phyloP scores from a whole-genome alignment of 2,888 invertebrate genomes.

The Ligdia adustata region DNA sequence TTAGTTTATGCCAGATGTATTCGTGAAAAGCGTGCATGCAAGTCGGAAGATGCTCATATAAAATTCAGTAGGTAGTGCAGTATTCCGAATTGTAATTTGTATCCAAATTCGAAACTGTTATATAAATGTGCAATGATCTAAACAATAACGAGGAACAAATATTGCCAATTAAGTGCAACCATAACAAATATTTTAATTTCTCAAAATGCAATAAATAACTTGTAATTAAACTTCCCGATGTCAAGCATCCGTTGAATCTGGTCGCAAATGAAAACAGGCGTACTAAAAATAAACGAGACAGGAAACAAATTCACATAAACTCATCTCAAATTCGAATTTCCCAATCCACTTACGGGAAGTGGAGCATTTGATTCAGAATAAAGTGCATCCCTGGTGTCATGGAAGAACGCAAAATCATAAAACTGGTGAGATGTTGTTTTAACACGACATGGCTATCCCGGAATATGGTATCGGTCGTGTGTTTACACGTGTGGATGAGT shows the following conservation, averaged over 20 bases:
- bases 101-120: no score
- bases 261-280: no score
- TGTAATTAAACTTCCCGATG: no score
- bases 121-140: no score
- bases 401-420: constrained; percentile 25
- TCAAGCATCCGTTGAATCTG: no score
- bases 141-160: no score
- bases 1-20: not conserved
- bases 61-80: not conserved
- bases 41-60: constrained; percentile 5
- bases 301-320: constrained; percentile 12
- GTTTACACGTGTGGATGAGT: constrained; percentile 72
- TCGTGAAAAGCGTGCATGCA: no score
- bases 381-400: constrained; percentile 21
- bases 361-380: constrained; percentile 15
- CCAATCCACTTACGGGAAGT: constrained; percentile 14
- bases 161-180: no score
- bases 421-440: constrained; percentile 14
- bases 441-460: constrained; percentile 32
- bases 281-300: constrained; percentile 2
- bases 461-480: constrained; percentile 50
- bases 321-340: constrained; percentile 11
- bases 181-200: no score
- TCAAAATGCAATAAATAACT: no score
- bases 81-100: no score